Base-by-base conservation (phyloP, 2,888 invertebrate genomes). In the Lepidochrysops patricia region DNA sequence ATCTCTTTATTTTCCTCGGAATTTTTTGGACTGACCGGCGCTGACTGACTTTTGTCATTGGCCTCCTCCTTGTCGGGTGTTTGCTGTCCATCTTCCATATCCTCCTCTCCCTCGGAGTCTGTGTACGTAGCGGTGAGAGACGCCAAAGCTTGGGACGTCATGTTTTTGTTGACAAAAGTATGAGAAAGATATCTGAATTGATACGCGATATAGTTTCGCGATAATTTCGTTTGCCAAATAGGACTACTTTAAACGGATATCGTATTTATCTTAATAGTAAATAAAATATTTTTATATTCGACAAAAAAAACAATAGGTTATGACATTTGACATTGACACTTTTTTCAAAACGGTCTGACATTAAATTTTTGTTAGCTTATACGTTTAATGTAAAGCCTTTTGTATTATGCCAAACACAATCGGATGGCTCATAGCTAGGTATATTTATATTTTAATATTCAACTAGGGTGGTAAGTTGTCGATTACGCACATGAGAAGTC, bases 71-170 rank as follows among this genome's bases (percentile, higher is more conserved):
- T 91, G 67, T 91, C 91, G 59, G 91, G 90, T 19, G 89, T 89
- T 66, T 89, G 85, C 61, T 76, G 77, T 4, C 75, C 91, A 66
- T 93, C 92, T 74, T 92, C 91, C 78, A 91, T 91, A 64, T 94
- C 94, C 69, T 96, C 96, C 80, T 97, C 97, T 58, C 95, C 96
- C 84, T 97, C 97, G 0, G 97, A 97, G 80, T 97, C 97, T 0
- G 97, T 97, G 79, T 97, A 97, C 49, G 95, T 95, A 27, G 96
- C 97, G 57, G 96, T 97, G 68, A 97, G 89, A 57, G 96, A 95
- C 61, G 95, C 95, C 77, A 97, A 89, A 37, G 96, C 96, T 77
- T 90, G 89, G 2, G 89, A 89, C 56, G 90, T 76, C 90, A 90
- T 90, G 29, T 37, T 72, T 23, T 9, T 9, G 19, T n/a, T n/a